Evolutionary conservation across 2,888 invertebrate species (phyloP), one percentile per base, ranked within the genome.

Genomic region (Leucophora obtusa): DNA sequence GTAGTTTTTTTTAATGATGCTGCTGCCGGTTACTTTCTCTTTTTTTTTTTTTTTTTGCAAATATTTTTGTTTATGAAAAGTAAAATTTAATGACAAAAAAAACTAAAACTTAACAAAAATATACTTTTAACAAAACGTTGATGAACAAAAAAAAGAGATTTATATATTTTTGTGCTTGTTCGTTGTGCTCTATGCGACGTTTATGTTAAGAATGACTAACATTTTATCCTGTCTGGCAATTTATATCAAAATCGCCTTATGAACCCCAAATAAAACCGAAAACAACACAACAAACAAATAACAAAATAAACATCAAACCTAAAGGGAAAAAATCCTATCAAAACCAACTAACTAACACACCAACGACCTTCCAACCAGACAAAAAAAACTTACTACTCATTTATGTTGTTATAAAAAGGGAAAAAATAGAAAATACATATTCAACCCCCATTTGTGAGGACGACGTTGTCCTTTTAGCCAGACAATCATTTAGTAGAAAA

Each of bases 161-260:
- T 59, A 71, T 56, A 74, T 71, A 60, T 21, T 51, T 72, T 60
- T 75, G 80, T 74, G 73, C 81, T 74, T 69, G 73, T 81, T 81
- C 81, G 81, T 81, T 81, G 81, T 81, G 73, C 81, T 86, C 89
- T 87, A 86, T 87, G 86, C 87, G 87, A 88, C 88, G 87, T 87
- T 87, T 88, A 85, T 88, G 87, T 87, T 89, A 87, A 89, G 90
- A 90, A 90, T 90, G 90, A 89, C 89, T 88, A 89, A 87, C 88
- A 85, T 81, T 84, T 85, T 87, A 86, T 86, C 86, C 86, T 85
- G 85, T 84, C 86, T 84, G 85, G 84, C 88, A 89, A 89, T 89
- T 90, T 89, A 89, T 90, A 85, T 59, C 78, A 53, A 7, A 43
- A 68, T 51, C 43, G 62, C 24, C 14, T 58, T 47, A 47, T 77